Evolutionary conservation across 1,140 invertebrate genomes (phyloP), one percentile per base, ranked within the genome.

Genomic region (Zaprionus tsacasi): DNA sequence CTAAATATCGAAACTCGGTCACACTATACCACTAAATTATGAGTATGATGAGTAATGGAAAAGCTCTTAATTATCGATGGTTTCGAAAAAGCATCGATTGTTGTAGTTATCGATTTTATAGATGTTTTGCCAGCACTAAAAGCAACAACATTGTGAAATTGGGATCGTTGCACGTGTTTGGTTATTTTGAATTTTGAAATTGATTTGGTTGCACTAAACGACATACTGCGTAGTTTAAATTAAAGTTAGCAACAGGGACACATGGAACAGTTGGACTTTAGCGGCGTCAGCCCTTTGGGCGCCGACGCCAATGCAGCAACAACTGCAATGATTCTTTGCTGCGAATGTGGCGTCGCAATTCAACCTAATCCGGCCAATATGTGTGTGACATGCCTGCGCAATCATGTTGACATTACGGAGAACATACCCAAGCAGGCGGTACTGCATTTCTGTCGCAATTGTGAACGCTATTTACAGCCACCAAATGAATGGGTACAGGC

Each of bases 281-380:
- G 57, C 27, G 79, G 68, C 52, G 61, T 79, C 25, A 73, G 48
- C 61, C 50, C 70, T 7, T 56, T 89, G 58, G 86, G 72, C 30
- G 54, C 17, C n/a, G 61, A 66, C 36, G 64, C 12, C 54, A 71
- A 55, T 12, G 25, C 50, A 35, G 43, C 43, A 61, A 1, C 63
- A 6, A 10, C 52, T 12, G 64, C 79, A 1, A 69, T 90, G 66
- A 85, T 92, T n/a, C 72, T 92, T 7, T 98, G 97, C 86, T 98
- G 97, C 86, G 95, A 96, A 93, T 98, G 97, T 93, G 96, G 96
- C 21, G 94, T 94, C 50, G 85, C 93, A 13, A 98, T 99, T 50
- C 96, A 98, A 77, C 96, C 99, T 38, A 99, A 99, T 94, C 97
- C 98, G 7, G 95, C 98, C 3, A 99, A 99, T 93, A 99, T 99